Percentiles rank a stretch among this genome's conserved stretches.
These are phyloP conservation scores for Dexiosoma caninum DNA, from an alignment of 2,888 invertebrate species.

Conservation along the genomic window DNA sequence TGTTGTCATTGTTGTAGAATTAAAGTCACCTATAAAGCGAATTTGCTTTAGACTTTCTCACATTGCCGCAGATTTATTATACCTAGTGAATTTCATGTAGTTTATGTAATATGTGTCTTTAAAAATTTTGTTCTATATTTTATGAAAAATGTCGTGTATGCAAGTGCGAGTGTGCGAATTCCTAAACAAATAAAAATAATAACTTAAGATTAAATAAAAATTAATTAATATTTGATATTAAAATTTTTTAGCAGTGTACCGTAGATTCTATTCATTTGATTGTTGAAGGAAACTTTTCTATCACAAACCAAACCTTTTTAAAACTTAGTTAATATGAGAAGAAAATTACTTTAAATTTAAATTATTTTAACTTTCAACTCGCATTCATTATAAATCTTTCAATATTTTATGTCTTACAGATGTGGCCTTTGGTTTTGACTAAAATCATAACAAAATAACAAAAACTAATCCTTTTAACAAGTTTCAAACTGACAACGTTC, in stretches of 20 bases:
- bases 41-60: too few species aligned
- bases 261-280: conserved; percentile 1
- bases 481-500: conserved; percentile 58
- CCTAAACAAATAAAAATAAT: not conserved
- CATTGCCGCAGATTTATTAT: too few species aligned
- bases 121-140: too few species aligned
- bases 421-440: conserved; percentile 78
- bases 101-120: too few species aligned
- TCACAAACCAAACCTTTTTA: not conserved
- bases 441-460: conserved; percentile 64
- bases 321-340: not conserved
- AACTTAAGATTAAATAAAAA: conserved; percentile 16
- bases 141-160: not conserved
- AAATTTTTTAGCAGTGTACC: not conserved
- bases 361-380: conserved; percentile 13
- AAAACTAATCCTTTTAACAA: conserved; percentile 43
- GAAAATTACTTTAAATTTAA: not conserved
- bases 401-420: conserved; percentile 75
- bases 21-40: too few species aligned
- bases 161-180: conserved; percentile 25
- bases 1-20: too few species aligned
- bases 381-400: conserved; percentile 40
- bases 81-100: too few species aligned
- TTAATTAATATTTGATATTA: not conserved
- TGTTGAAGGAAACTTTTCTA: not conserved